Percentiles rank a stretch among this genome's conserved stretches.
These are phyloP conservation scores for Gallinago undulata DNA, from an alignment of 2,113 vertebrate genomes.

Conservation along the genomic window DNA sequence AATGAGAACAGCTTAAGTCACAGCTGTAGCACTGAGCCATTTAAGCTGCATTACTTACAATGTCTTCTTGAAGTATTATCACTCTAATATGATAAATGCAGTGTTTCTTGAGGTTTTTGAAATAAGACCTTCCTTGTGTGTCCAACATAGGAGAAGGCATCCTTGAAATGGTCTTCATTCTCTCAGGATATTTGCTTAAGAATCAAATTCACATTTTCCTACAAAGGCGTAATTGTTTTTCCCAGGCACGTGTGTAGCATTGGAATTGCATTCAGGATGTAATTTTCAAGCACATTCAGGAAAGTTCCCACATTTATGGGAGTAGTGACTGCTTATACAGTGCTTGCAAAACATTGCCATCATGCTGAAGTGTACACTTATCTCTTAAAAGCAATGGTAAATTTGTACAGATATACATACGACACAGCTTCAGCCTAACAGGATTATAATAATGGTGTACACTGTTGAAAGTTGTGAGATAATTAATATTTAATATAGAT, in stretches of 20 bases:
- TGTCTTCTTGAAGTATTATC: background rate
- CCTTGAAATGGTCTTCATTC: accelerated
- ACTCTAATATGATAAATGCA: background rate
- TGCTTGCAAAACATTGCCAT: background rate
- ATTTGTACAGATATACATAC: background rate
- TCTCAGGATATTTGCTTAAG: background rate
- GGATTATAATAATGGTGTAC: background rate
- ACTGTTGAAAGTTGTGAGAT: background rate
- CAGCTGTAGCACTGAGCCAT: background rate
- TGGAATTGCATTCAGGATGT: background rate
- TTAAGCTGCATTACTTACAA: background rate
- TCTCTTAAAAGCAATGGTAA: background rate
- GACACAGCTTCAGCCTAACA: background rate
- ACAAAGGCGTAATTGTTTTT: background rate
- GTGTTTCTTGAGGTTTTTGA: background rate
- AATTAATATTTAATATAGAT: background rate
- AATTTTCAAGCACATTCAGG: background rate
- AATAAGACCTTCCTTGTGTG: background rate
- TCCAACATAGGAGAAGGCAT: background rate
- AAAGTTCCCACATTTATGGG: background rate
- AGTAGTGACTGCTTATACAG: background rate
- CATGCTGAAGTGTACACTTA: background rate
- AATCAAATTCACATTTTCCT: background rate
- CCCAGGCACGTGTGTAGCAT: background rate
- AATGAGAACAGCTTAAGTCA: background rate